A percentile compares a stretch with the other conserved stretches of the same genome.
These are phyloP conservation scores for Dendrolimus houi DNA, from an alignment of 2,888 invertebrate genomes.

Conservation along the genomic window DNA sequence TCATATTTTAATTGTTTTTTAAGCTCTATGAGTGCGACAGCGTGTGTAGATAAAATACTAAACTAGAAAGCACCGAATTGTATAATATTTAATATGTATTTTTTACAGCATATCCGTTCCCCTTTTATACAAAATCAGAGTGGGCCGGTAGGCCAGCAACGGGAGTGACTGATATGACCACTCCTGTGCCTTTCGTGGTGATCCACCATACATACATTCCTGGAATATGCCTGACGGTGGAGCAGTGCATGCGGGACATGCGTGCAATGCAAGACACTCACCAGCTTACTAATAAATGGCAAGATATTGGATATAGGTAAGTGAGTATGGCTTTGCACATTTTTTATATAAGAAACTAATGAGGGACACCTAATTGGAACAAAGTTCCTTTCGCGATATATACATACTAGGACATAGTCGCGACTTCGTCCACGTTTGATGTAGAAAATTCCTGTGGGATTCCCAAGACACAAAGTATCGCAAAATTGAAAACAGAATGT, in stretches of 20 bases:
- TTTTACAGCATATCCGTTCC: conserved; percentile 15
- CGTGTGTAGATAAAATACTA: too few species aligned
- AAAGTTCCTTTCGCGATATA: too few species aligned
- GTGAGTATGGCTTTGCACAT: conserved; percentile 7
- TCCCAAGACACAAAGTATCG: too few species aligned
- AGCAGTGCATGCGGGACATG: conserved; percentile 76
- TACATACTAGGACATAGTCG: too few species aligned
- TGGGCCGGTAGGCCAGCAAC: conserved; percentile 78
- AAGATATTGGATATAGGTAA: conserved; percentile 80
- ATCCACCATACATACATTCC: conserved; percentile 83
- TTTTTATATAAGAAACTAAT: too few species aligned
- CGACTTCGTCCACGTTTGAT: too few species aligned
- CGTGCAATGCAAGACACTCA: conserved; percentile 79
- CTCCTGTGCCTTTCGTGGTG: conserved; percentile 79
- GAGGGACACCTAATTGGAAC: too few species aligned
- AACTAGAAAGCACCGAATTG: not conserved
- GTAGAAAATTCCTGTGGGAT: too few species aligned
- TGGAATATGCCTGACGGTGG: conserved; percentile 67
- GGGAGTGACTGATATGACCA: conserved; percentile 50
- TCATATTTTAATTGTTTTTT: too few species aligned
- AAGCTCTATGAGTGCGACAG: too few species aligned
- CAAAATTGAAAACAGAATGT: too few species aligned
- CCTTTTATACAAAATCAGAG: conserved; percentile 29
- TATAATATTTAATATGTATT: not conserved
- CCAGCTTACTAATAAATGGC: conserved; percentile 76